Evolutionary conservation across 2,888 invertebrate species (phyloP), one percentile per base, ranked within the genome.

Genomic region (Phasia obesa): DNA sequence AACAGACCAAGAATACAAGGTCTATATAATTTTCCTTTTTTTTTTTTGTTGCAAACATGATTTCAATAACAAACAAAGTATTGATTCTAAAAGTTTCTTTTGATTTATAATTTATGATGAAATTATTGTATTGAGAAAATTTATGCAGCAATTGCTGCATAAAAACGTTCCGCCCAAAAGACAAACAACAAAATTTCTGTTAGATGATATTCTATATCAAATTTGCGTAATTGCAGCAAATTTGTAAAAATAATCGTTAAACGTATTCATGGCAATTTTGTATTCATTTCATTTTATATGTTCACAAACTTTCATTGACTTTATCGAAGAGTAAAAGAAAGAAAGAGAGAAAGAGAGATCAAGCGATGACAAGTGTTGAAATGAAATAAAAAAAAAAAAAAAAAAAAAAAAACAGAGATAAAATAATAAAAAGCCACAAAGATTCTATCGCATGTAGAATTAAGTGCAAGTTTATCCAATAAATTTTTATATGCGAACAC

Each of bases 201-300:
- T 44, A 7, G 6, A 19, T 31, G 62, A n/a, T 74, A n/a, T 44
- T 47, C 44, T 44, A 15, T 38, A 25, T 38, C n/a, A 19, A 65
- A 67, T 70, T 44, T 55, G 25, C 60, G 53, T 74, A 80, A 80
- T 67, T 74, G 79, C 79, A 80, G 73, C 25, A 74, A 62, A 80
- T 69, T 74, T 69, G 7, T n/a, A 19, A n/a, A 62, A 70, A 19
- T 70, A 47, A n/a, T 70, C 13, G n/a, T 51, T 60, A 11, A 69
- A 51, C 2, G 51, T 31, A 51, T 67, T 59, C 59, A 60, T 55
- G 38, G 19, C 25, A 70, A 62, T 69, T 51, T 76, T 21, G 25
- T 25, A 25, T 75, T 65, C 47, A 35, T 35, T 35, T 67, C 25
- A 60, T 49, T 42, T 57, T n/a, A 35, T 59, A 35, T n/a, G 31